Evolutionary conservation across 2,113 vertebrate species (phyloP), one percentile per base, ranked within the genome.

Genomic region (Callipepla californica): DNA sequence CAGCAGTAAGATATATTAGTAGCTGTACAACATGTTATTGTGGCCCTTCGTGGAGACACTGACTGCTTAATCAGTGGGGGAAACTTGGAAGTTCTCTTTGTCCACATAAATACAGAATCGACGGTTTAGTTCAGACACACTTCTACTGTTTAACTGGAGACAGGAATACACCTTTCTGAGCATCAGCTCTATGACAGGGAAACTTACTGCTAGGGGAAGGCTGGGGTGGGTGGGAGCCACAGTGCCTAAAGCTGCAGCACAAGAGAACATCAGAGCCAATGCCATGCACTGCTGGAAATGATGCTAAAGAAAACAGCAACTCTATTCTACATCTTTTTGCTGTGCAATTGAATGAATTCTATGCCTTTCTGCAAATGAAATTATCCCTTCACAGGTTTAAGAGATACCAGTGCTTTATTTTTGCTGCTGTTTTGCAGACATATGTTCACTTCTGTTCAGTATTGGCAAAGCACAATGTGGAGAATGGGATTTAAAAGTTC

Each of bases 241-340:
- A 2, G 1, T 2, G 44, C 20, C 44, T 5, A 7, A 23, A 45
- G 7, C 47, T 25, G 47, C 1, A 7, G 1, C 1, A 3, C 21
- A n/a, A 15, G 40, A 23, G 32, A 44, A 58, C 32, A 14, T 18
- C 18, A 7, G 20, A 19, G 38, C 30, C 36, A 67, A 68, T 6
- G 34, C 5, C 13, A 32, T 6, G 7, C 11, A 1, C 0, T 12
- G 1, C 4, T 10, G 28, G 34, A 48, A 44, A 62, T 69, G 17
- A n/a, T 9, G 36, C 34, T 9, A 10, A n/a, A n/a, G 36, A 18
- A 25, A 67, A 55, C 23, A 16, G 45, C 16, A 26, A 15, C 9
- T 13, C 6, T 36, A 36, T 28, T 63, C 9, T 9, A 2, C 1
- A 5, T 6, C 14, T 67, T 5, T 5, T 81, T 62, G 73, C 42